Percentiles rank a stretch among this genome's conserved stretches.
Evolutionary conservation across 2,113 vertebrate species (phyloP).

Genomic region (Gallinago jamesoni): DNA sequence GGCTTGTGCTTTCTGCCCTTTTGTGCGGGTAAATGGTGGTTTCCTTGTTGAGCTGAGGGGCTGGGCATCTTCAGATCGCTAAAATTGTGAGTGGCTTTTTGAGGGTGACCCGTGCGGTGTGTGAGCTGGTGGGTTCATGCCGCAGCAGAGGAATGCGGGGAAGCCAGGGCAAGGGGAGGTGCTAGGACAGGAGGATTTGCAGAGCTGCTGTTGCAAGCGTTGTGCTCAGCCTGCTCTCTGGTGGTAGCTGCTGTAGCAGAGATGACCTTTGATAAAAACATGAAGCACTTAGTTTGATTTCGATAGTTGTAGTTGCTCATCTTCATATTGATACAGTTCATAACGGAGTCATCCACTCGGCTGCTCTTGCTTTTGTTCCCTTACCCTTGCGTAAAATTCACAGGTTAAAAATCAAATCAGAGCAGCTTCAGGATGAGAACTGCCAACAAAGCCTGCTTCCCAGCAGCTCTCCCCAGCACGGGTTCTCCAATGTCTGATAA

Average conservation of each 20-base stretch:
- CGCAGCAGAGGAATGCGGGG: not conserved
- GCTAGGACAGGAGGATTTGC: slow-evolving; percentile 29
- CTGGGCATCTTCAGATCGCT: not conserved
- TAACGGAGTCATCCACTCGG: not conserved
- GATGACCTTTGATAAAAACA: slow-evolving; percentile 42
- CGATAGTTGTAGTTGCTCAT: not conserved
- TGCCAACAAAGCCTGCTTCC: not conserved
- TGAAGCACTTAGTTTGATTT: not conserved
- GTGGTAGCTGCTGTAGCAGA: slow-evolving; percentile 41
- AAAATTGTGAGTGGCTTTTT: not conserved
- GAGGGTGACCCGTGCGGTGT: rapidly evolving
- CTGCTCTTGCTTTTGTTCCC: slow-evolving; percentile 7
- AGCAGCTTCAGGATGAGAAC: not conserved
- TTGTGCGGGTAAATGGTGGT: not conserved
- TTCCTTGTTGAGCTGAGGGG: not conserved
- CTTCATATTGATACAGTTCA: not conserved
- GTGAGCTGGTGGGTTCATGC: not conserved
- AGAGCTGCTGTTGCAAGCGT: not conserved
- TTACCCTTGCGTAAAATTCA: not conserved
- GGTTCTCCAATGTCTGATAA: not conserved
- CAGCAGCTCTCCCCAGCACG: not conserved
- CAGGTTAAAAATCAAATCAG: not conserved
- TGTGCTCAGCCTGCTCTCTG: slow-evolving; percentile 68
- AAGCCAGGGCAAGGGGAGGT: slow-evolving; percentile 1
- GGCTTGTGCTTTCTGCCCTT: not conserved